A percentile compares a stretch with the other conserved stretches of the same genome.
phyloP scores from a whole-genome alignment of 2,797 vertebrate species.

The Paguma larvata region DNA sequence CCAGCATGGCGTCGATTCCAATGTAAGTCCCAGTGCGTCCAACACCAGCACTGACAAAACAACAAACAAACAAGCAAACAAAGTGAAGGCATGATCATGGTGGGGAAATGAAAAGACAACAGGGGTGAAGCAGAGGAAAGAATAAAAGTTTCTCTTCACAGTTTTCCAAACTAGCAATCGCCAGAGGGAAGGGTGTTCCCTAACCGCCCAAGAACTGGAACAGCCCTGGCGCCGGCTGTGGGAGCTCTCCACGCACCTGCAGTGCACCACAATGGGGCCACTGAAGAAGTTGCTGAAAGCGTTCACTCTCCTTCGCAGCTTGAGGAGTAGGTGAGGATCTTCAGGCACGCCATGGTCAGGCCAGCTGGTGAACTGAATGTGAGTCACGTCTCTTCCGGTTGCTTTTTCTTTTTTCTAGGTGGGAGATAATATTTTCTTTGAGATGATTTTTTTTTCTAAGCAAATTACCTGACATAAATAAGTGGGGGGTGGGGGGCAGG shows the following conservation, averaged over 20 bases:
- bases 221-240: fast-evolving
- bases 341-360: conserved; percentile 97
- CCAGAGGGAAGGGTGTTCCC: not conserved
- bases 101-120: fast-evolving
- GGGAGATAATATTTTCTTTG: not conserved
- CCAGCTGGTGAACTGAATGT: conserved; percentile 99
- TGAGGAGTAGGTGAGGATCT: conserved; percentile 96
- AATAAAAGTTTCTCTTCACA: not conserved
- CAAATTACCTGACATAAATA: not conserved
- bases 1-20: conserved; percentile 97
- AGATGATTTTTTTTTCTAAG: not conserved
- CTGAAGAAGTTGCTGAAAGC: conserved; percentile 98
- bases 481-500: no score
- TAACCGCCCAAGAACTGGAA: fast-evolving
- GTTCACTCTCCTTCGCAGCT: conserved; percentile 95
- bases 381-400: conserved; percentile 94
- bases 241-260: conserved; percentile 91
- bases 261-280: conserved; percentile 96
- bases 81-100: not conserved
- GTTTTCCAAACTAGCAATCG: not conserved
- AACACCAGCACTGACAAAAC: conserved; percentile 93
- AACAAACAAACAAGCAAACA: not conserved
- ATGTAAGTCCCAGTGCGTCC: conserved; percentile 98
- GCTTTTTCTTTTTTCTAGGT: conserved; percentile 93
- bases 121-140: not conserved